Evolutionary conservation across 2,113 vertebrate species (phyloP).

Genomic region (Romanogobio albipinnatus): DNA sequence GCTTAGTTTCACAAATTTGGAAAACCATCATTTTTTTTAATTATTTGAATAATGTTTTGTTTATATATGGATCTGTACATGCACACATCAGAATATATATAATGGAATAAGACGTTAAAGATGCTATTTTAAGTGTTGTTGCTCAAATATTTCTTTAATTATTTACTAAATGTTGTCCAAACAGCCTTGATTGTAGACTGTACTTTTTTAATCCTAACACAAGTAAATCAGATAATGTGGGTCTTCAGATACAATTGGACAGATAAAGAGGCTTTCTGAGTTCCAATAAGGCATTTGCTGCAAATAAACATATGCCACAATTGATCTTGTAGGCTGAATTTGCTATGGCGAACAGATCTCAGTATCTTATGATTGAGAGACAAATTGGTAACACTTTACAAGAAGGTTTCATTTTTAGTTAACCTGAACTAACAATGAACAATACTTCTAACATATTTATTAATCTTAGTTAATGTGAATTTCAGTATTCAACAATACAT

Average conservation of each 20-base stretch:
- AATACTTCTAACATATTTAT: not conserved
- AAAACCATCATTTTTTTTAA: conserved; percentile 4
- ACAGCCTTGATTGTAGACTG: not conserved
- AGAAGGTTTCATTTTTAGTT: not conserved
- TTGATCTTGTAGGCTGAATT: not conserved
- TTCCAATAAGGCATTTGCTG: not conserved
- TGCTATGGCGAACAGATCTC: too few species aligned
- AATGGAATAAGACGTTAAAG: not conserved
- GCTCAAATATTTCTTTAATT: conserved; percentile 1
- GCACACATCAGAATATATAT: conserved; percentile 8
- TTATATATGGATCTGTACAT: conserved; percentile 16
- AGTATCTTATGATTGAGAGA: too few species aligned
- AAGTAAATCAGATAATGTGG: not conserved
- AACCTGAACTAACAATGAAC: not conserved
- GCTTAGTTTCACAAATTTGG: not conserved
- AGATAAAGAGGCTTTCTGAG: not conserved
- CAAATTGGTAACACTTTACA: too few species aligned
- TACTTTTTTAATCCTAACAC: conserved; percentile 3
- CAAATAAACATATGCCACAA: not conserved
- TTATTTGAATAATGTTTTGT: conserved; percentile 7
- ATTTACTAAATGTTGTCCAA: conserved; percentile 22
- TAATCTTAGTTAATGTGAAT: not conserved
- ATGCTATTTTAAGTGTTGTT: conserved; percentile 24
- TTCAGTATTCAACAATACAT: not conserved
- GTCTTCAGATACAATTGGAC: not conserved